Evolutionary conservation across 2,888 invertebrate genomes (phyloP).

Genomic region (Thera britannica): DNA sequence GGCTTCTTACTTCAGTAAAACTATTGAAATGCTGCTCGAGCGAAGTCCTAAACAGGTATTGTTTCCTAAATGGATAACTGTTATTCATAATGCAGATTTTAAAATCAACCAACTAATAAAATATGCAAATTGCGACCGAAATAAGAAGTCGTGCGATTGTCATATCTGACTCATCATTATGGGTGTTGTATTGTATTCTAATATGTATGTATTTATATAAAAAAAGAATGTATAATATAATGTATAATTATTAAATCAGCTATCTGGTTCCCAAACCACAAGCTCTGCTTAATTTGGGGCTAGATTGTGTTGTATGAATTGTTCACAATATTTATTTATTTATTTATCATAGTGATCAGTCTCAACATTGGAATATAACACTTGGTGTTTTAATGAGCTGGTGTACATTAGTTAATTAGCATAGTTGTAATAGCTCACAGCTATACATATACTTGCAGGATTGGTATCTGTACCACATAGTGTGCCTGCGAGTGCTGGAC

Average conservation of each 20-base stretch:
- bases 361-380: too few species aligned
- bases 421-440: too few species aligned
- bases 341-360: too few species aligned
- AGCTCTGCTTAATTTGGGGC: too few species aligned
- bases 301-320: neutral
- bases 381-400: too few species aligned
- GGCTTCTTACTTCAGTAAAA: slow-evolving; percentile 98
- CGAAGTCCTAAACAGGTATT: slow-evolving; percentile 90
- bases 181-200: too few species aligned
- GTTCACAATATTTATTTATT: neutral
- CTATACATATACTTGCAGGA: slow-evolving; percentile 74
- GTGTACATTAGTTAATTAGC: too few species aligned
- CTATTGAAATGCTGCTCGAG: slow-evolving; percentile 94
- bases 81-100: neutral
- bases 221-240: neutral
- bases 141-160: neutral
- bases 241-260: too few species aligned
- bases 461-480: slow-evolving; percentile 96
- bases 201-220: too few species aligned
- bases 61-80: neutral
- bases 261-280: too few species aligned
- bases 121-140: slow-evolving; percentile 2
- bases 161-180: neutral
- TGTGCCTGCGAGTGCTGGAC: slow-evolving; percentile 95
- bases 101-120: neutral